These are phyloP conservation scores for Ceratina japonica DNA, from an alignment of 1,140 invertebrate genomes.

Conservation along the genomic window DNA sequence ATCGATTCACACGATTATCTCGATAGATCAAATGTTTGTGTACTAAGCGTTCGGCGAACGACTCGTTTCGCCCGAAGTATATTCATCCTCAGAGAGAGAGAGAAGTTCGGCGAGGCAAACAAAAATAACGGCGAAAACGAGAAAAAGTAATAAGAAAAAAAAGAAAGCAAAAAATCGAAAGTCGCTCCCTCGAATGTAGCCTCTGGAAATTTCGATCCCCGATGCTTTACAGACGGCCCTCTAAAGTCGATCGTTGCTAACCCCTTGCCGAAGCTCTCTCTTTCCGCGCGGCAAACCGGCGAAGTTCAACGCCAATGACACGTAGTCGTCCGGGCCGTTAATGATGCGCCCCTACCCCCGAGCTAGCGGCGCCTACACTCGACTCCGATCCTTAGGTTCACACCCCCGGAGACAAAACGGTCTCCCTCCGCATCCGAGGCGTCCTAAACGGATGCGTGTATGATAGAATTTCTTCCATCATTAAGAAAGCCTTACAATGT, in stretches of 20 bases:
- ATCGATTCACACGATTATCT: background rate
- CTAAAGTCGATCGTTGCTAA: conserved; percentile 45
- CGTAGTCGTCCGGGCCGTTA: conserved; percentile 59
- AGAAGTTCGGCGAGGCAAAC: background rate
- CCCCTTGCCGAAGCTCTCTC: conserved; percentile 36
- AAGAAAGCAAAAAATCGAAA: background rate
- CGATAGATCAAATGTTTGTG: background rate
- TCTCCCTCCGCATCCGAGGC: conserved; percentile 64
- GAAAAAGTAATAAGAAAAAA: background rate
- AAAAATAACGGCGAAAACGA: background rate
- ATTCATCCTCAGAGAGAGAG: background rate
- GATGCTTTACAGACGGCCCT: conserved; percentile 26
- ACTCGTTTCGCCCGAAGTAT: background rate
- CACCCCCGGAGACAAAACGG: conserved; percentile 70
- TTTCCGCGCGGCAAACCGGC: conserved; percentile 46
- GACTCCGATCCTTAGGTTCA: conserved; percentile 62
- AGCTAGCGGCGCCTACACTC: conserved; percentile 45
- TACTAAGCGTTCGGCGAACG: background rate
- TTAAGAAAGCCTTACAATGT: conserved; percentile 78
- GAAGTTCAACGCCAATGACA: conserved; percentile 64
- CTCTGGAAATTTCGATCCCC: conserved; percentile 44
- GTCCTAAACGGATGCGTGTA: conserved; percentile 76
- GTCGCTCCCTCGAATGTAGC: conserved; percentile 14
- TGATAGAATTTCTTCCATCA: conserved; percentile 79
- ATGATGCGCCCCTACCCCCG: conserved; percentile 58